Evolutionary conservation across 2,888 invertebrate genomes (phyloP).

Genomic region (Morpho helenor): DNA sequence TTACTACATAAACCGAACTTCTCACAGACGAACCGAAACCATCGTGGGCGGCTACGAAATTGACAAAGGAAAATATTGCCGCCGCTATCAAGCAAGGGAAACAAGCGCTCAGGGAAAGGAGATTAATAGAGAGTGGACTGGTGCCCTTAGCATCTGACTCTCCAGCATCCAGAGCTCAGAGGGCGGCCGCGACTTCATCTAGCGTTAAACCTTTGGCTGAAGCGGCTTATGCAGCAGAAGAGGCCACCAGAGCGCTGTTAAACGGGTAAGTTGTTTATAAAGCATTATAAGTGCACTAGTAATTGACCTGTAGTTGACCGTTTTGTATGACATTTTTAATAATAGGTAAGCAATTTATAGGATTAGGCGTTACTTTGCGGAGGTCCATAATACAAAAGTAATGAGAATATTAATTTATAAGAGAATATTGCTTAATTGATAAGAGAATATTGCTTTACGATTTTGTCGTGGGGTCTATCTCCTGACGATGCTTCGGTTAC

Average conservation of each 20-base stretch:
- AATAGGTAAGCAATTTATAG: no score
- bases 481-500: no score
- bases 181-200: constrained; percentile 81
- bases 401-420: no score
- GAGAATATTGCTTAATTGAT: no score
- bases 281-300: no score
- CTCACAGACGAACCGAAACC: not conserved
- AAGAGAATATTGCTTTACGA: no score
- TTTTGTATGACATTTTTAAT: no score
- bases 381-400: no score
- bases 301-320: no score
- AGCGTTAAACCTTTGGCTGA: constrained; percentile 81
- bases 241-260: constrained; percentile 81
- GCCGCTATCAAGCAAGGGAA: constrained; percentile 78
- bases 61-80: constrained; percentile 56
- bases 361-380: no score
- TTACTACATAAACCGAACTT: not conserved
- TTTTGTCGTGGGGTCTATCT: no score
- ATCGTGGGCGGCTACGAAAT: constrained; percentile 43
- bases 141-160: constrained; percentile 71
- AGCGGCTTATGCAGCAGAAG: constrained; percentile 83
- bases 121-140: constrained; percentile 72
- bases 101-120: constrained; percentile 75
- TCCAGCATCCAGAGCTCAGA: constrained; percentile 85
- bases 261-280: constrained; percentile 53